These are phyloP conservation scores for Condylostylus longicornis DNA, from an alignment of 1,140 invertebrate genomes.

Conservation along the genomic window DNA sequence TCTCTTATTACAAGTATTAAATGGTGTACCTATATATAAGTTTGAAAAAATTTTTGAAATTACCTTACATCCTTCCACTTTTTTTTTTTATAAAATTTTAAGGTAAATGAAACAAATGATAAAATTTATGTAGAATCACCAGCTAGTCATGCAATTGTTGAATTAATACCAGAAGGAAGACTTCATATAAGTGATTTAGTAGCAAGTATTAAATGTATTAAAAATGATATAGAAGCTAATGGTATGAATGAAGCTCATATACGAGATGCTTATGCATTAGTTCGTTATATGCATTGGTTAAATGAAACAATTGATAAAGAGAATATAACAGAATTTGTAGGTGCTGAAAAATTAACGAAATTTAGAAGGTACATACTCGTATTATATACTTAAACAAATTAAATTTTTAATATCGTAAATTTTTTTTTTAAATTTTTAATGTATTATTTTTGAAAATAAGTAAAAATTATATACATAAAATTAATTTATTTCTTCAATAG, in stretches of 20 bases:
- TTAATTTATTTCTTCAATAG: slow-evolving; percentile 10
- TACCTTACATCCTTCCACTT: background rate
- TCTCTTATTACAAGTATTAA: too few relatives aligned
- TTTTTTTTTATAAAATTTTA: background rate
- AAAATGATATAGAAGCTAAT: slow-evolving; percentile 71
- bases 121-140: slow-evolving; percentile 47
- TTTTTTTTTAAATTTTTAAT: background rate
- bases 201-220: slow-evolving; percentile 65
- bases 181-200: slow-evolving; percentile 28
- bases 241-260: slow-evolving; percentile 72
- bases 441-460: background rate
- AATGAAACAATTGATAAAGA: slow-evolving; percentile 50
- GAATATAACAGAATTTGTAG: slow-evolving; percentile 66
- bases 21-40: background rate
- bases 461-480: background rate
- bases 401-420: background rate
- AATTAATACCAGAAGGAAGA: slow-evolving; percentile 38
- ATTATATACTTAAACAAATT: background rate
- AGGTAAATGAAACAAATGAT: slow-evolving; percentile 11
- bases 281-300: slow-evolving; percentile 79
- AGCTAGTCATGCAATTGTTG: slow-evolving; percentile 47
- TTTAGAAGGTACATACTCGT: slow-evolving; percentile 37
- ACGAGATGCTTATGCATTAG: slow-evolving; percentile 71
- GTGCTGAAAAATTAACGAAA: slow-evolving; percentile 58
- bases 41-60: background rate